These are phyloP conservation scores for Acanthopagrus latus DNA, from an alignment of 2,797 vertebrate species.

Conservation along the genomic window DNA sequence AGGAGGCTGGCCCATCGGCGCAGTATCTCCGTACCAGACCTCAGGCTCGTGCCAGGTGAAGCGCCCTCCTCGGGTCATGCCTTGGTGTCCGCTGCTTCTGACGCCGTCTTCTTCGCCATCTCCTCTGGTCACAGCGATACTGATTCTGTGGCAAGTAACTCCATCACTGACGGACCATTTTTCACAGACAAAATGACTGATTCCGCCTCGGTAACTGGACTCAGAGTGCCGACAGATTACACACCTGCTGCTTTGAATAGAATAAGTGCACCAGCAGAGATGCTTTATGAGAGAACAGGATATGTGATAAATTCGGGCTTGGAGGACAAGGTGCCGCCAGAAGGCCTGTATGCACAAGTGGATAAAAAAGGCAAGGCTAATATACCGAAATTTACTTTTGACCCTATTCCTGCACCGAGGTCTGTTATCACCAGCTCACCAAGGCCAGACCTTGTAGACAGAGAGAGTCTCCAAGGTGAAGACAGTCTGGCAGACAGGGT, in stretches of 20 bases:
- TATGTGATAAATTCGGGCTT: neutral
- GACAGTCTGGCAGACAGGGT: neutral
- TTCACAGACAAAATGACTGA: conserved; percentile 28
- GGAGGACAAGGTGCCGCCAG: neutral
- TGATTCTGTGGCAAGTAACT: conserved; percentile 66
- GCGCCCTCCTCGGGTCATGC: conserved; percentile 5
- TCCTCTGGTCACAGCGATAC: conserved; percentile 64
- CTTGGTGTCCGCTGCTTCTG: neutral
- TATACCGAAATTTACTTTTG: neutral
- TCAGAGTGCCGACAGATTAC: conserved; percentile 7
- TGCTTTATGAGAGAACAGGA: conserved; percentile 33
- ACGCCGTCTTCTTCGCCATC: conserved; percentile 41
- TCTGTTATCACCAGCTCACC: conserved; percentile 3
- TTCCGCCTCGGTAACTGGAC: neutral
- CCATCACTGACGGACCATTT: conserved; percentile 4
- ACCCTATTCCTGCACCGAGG: conserved; percentile 37
- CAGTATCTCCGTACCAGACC: conserved; percentile 86
- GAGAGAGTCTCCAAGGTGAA: conserved; percentile 13
- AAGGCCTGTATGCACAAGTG: conserved; percentile 45
- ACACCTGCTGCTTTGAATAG: neutral
- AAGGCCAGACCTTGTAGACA: conserved; percentile 32
- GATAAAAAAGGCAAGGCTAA: conserved; percentile 44
- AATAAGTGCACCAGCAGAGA: conserved; percentile 19
- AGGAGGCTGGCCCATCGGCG: conserved; percentile 72
- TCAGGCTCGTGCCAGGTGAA: conserved; percentile 50